Base-by-base conservation (phyloP, 2,113 vertebrate species). In the Turnix velox region DNA sequence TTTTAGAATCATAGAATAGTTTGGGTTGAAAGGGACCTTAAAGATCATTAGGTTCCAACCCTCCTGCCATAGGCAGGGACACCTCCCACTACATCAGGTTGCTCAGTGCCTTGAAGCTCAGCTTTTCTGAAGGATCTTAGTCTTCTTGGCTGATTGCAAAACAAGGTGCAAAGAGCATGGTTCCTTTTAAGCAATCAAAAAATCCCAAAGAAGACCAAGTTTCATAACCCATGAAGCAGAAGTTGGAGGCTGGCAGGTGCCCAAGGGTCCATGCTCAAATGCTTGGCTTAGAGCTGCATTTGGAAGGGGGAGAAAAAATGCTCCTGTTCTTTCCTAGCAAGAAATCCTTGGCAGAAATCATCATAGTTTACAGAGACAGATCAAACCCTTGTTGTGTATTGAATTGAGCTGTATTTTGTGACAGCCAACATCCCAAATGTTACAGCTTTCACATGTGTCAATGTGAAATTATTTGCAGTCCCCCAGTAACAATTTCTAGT, bases 391-490 rank as follows among this genome's bases (percentile, higher is more conserved):
- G 58, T 66, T 51, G 49, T 4, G 3, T 66, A 58, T 51, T 79
- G 81, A 79, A 72, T 54, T 69, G 82, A 78, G n/a, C 84, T 87
- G 84, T 88, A 69, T 93, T 94, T 92, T 95, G 90, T 84, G 84
- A 74, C 79, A 96, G 82, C 89, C 88, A 89, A 69, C 76, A 80
- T 74, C 81, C 72, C 45, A 92, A 83, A 94, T 94, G 89, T 92
- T 96, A 94, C 72, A 95, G 86, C 93, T 93, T 94, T 85, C 92
- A 94, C 2, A 1, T 88, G 88, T 95, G 93, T 95, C 93, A 95
- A 85, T 93, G n/a, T n/a, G n/a, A n/a, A n/a, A 93, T 93, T 95
- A 96, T 94, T 82, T 94, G 88, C 80, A 87, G 71, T 94, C 58
- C 89, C 78, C 35, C 68, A 24, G 67, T 74, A 90, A 91, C 92